These are phyloP conservation scores for Eurypyga helias DNA, from an alignment of 2,113 vertebrate genomes.

Conservation along the genomic window DNA sequence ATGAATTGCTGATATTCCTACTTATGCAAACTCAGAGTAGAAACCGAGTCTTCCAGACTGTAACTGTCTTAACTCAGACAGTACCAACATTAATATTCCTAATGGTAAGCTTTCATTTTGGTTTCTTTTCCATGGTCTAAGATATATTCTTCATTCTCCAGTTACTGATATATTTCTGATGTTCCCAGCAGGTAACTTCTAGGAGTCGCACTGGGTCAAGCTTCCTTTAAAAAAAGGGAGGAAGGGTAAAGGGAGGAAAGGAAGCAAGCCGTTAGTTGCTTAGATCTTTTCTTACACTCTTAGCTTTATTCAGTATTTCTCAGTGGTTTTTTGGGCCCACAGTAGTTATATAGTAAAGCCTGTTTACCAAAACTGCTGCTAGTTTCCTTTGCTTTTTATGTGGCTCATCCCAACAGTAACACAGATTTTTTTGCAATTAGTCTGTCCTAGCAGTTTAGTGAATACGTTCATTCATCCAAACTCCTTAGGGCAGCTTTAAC, in stretches of 20 bases:
- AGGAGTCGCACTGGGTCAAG: constrained; percentile 28
- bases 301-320: neutral
- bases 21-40: neutral
- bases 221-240: neutral
- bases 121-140: constrained; percentile 4
- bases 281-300: neutral
- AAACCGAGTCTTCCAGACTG: neutral
- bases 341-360: neutral
- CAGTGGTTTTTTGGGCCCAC: neutral
- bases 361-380: neutral
- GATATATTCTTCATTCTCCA: constrained; percentile 24
- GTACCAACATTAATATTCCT: constrained; percentile 20
- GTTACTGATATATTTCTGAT: constrained; percentile 53
- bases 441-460: neutral
- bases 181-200: constrained; percentile 49
- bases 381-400: neutral
- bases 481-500: neutral
- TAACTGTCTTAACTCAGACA: constrained; percentile 15
- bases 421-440: neutral
- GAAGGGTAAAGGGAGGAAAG: neutral
- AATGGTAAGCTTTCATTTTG: constrained; percentile 24
- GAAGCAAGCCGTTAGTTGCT: neutral
- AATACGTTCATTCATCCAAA: neutral
- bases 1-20: constrained; percentile 15
- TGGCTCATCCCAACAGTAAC: neutral